A percentile compares a stretch with the other conserved stretches of the same genome.
These are phyloP conservation scores for Colletes latitarsis DNA, from an alignment of 1,140 invertebrate genomes.

Conservation along the genomic window DNA sequence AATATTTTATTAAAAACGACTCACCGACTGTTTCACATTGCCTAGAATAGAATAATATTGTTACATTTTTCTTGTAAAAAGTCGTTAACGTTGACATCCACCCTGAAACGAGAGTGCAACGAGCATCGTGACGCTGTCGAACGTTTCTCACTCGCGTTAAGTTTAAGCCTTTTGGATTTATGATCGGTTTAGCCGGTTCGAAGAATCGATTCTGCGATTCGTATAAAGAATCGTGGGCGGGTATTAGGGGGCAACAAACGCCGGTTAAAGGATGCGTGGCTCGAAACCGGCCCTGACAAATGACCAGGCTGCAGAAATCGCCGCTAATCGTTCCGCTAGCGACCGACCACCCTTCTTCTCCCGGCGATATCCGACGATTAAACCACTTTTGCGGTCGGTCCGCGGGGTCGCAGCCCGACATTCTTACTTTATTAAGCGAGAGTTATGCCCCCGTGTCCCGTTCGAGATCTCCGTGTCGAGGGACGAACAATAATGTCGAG, in stretches of 20 bases:
- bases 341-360: not conserved
- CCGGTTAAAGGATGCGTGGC: conserved; percentile 14
- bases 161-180: conserved; percentile 68
- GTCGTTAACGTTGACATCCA: no score
- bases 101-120: conserved; percentile 4
- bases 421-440: conserved; percentile 55
- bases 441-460: conserved; percentile 18
- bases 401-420: not conserved
- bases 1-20: no score
- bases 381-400: conserved; percentile 35
- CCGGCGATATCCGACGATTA: conserved; percentile 33
- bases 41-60: no score
- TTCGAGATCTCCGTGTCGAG: not conserved
- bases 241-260: not conserved
- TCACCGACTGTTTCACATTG: no score
- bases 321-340: conserved; percentile 44
- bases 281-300: conserved; percentile 54
- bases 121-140: conserved; percentile 9
- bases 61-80: no score
- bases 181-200: conserved; percentile 66
- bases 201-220: conserved; percentile 21
- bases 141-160: conserved; percentile 8
- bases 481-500: conserved; percentile 10
- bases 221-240: conserved; percentile 14
- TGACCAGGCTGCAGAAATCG: conserved; percentile 51